Conservation (phyloP, 1,140 invertebrate species). For the Aradophagus sp. region DNA sequence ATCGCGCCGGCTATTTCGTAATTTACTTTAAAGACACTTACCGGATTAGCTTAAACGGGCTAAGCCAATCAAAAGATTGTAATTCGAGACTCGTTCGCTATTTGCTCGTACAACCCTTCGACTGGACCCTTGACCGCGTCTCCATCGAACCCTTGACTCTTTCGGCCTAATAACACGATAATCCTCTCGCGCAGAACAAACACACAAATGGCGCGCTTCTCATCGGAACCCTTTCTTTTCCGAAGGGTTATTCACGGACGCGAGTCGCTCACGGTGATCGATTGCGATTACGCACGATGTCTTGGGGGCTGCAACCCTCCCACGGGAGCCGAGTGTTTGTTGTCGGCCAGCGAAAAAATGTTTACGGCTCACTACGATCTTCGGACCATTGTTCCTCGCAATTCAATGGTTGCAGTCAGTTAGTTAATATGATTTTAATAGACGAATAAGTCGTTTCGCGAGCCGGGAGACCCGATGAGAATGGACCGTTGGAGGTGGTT, state of each 20-base stretch:
- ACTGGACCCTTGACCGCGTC: constrained; percentile 54
- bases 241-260: constrained; percentile 29
- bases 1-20: constrained; percentile 6
- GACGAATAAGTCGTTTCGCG: constrained; percentile 1
- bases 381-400: constrained; percentile 25
- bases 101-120: constrained; percentile 52
- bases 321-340: constrained; percentile 39
- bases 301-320: constrained; percentile 62
- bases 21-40: constrained; percentile 47
- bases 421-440: constrained; percentile 12
- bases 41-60: constrained; percentile 34
- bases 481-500: constrained; percentile 8
- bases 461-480: constrained; percentile 8
- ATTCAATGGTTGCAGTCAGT: too few species aligned
- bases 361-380: constrained; percentile 45
- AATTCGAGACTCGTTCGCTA: constrained; percentile 50
- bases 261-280: constrained; percentile 46
- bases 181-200: constrained; percentile 57
- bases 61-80: constrained; percentile 53
- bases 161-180: constrained; percentile 54
- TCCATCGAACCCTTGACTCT: constrained; percentile 42
- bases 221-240: constrained; percentile 45
- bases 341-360: constrained; percentile 52
- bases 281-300: constrained; percentile 46
- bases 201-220: constrained; percentile 47